Conservation (phyloP, 35 echinoderm and acorn worm genomes). For the Amphiura filiformis region DNA sequence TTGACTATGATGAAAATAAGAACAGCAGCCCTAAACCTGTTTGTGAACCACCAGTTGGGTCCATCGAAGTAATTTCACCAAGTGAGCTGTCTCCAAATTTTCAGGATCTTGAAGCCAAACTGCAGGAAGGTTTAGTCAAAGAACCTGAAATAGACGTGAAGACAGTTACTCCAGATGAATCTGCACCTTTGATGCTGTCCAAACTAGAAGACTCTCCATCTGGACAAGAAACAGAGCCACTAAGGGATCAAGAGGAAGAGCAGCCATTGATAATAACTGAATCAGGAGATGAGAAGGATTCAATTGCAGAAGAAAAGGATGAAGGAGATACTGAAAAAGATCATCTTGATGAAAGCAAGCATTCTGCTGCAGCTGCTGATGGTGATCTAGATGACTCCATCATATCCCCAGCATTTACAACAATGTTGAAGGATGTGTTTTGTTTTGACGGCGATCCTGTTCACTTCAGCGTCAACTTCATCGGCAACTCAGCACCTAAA, state of each 20-base stretch:
- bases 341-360: neutral
- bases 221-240: too few species aligned
- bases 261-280: neutral
- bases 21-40: neutral
- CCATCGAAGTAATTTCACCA: neutral
- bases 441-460: slow-evolving; percentile 58
- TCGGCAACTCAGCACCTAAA: neutral
- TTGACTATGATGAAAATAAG: neutral
- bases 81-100: neutral
- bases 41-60: neutral
- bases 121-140: neutral
- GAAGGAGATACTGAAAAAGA: neutral
- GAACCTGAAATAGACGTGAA: neutral
- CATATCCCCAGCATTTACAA: slow-evolving; percentile 26
- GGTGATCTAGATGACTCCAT: neutral
- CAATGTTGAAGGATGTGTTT: slow-evolving; percentile 34
- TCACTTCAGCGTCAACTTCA: slow-evolving; percentile 61
- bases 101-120: neutral
- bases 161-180: neutral
- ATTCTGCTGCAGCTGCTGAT: neutral
- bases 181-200: neutral
- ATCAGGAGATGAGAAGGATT: neutral
- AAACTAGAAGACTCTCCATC: neutral
- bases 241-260: neutral
- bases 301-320: neutral